Conservation (phyloP, 2,113 vertebrate species). For the Puma concolor region DNA sequence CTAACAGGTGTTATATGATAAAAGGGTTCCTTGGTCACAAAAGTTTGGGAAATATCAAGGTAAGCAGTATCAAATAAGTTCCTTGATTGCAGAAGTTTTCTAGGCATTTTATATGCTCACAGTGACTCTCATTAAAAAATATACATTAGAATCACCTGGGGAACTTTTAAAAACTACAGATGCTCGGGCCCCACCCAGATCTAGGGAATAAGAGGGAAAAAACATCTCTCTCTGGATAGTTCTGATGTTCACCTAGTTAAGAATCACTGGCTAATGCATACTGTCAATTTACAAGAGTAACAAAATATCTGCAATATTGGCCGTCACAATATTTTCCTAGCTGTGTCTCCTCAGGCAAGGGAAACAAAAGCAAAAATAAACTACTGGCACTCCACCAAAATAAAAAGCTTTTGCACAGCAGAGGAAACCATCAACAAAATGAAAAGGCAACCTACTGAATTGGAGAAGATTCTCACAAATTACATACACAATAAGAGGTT, state of each 20-base stretch:
- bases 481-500: not conserved
- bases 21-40: not conserved
- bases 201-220: not conserved
- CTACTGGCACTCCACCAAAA: not conserved
- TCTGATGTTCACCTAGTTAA: not conserved
- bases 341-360: not conserved
- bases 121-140: not conserved
- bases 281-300: not conserved
- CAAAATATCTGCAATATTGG: not conserved
- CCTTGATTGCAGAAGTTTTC: constrained; percentile 19
- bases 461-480: not conserved
- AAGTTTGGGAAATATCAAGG: not conserved
- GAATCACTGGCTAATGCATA: not conserved
- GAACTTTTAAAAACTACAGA: not conserved
- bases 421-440: not conserved
- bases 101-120: not conserved
- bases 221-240: not conserved
- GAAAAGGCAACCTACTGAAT: not conserved
- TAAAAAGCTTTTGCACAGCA: not conserved
- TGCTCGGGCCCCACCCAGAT: not conserved
- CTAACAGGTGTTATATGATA: not conserved
- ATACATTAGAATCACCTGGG: constrained; percentile 7
- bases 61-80: constrained; percentile 9
- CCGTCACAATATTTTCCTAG: not conserved
- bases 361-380: not conserved